phyloP scores from a whole-genome alignment of 1,140 invertebrate species.

The Drosophila azteca region DNA sequence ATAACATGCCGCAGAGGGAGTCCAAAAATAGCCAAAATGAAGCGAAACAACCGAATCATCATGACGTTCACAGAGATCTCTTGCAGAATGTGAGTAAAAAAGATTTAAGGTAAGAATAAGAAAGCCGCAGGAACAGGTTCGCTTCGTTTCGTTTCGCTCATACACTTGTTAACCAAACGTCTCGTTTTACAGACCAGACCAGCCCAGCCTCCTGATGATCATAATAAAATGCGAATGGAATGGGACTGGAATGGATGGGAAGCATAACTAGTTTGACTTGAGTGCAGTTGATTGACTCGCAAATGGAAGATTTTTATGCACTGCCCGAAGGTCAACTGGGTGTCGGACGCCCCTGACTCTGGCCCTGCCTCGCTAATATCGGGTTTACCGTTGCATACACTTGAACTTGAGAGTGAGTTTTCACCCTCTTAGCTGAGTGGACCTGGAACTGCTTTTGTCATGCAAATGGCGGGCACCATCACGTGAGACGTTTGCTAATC shows the following conservation, averaged over 20 bases:
- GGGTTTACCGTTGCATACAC: conserved; percentile 62
- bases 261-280: conserved; percentile 25
- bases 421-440: background rate
- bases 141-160: background rate
- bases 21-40: too few species aligned
- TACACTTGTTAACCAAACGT: conserved; percentile 13
- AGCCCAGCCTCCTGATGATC: conserved; percentile 22
- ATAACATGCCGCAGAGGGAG: too few species aligned
- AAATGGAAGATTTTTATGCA: conserved; percentile 68
- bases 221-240: too few species aligned
- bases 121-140: conserved; percentile 26
- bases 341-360: conserved; percentile 17
- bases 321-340: conserved; percentile 58
- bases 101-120: background rate
- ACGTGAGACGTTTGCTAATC: conserved; percentile 59
- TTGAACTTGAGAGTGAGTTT: conserved; percentile 57
- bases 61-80: background rate
- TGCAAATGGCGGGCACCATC: conserved; percentile 51
- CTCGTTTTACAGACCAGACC: conserved; percentile 1
- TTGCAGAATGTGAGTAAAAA: background rate
- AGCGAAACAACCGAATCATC: conserved; percentile 13
- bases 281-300: conserved; percentile 63
- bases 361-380: conserved; percentile 3
- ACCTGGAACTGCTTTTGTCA: conserved; percentile 23
- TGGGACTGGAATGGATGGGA: conserved; percentile 21